Evolutionary conservation across 2,113 vertebrate species (phyloP), one percentile per base, ranked within the genome.

Genomic region (Microcebus griseorufus): DNA sequence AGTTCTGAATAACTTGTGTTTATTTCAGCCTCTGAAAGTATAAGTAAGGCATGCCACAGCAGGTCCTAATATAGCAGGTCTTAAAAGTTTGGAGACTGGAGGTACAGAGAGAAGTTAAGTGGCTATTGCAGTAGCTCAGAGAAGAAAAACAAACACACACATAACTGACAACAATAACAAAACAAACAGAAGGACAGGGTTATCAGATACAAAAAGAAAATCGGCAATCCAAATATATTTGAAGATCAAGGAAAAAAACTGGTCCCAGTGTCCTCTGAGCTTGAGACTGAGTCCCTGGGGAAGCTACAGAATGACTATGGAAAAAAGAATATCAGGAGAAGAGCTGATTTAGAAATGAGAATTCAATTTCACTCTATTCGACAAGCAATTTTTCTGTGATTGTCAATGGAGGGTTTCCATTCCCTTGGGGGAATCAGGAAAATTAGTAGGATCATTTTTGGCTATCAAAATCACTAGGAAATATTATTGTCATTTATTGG

Each of bases 31-130:
- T 75, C 29, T 76, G 8, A 67, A 62, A 25, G 1, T 22, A 42
- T n/a, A 2, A 0, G 3, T 39, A 18, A 2, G 16, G 2, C 53
- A 0, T 60, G 1, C 16, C 34, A 55, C 1, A 67, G 48, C 6
- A 55, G n/a, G 20, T 73, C 18, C 70, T 64, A 82, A 29, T 4
- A 45, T 4, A 29, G 34, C 17, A 73, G 34, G 1, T 27, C 23
- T 53, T 55, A 22, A 62, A n/a, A 39, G 51, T 60, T 39, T 82
- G 16, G 39, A 79, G 39, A 88, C 2, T 60, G 5, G 22, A 79
- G 32, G n/a, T n/a, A 12, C 2, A 73, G 29, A 76, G 6, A 37
- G 3, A 75, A 51, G 11, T 23, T 20, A 88, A 93, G 17, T 37
- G 25, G 3, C 14, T 42, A 34, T 3, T 64, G 8, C 9, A 60